Evolutionary conservation across 2,888 invertebrate species (phyloP).

Genomic region (Didymodactylos carnosus): DNA sequence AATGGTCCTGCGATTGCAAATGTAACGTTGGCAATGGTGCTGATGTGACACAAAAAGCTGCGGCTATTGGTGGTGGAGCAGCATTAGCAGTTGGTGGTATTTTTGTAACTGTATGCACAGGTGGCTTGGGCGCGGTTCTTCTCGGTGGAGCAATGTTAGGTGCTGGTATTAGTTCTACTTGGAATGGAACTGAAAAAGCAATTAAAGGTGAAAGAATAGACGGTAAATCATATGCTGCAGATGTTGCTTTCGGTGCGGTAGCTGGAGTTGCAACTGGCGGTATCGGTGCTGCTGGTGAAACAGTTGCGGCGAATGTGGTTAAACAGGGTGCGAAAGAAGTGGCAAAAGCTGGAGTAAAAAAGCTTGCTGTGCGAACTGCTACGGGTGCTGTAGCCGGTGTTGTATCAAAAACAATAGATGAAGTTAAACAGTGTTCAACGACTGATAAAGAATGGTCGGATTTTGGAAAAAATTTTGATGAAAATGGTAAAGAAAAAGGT

Average conservation of each 20-base stretch:
- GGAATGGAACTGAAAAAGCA: not conserved
- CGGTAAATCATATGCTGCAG: not conserved
- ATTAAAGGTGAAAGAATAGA: not conserved
- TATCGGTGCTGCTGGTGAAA: not conserved
- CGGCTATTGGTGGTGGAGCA: not conserved
- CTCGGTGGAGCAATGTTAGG: not conserved
- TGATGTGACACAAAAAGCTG: not conserved
- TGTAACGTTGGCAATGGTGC: not conserved
- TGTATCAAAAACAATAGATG: not conserved
- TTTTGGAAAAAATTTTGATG: not conserved
- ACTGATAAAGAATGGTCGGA: not conserved
- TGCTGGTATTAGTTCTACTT: not conserved
- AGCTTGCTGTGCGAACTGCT: not conserved
- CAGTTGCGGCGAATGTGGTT: not conserved
- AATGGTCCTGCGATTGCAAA: not conserved
- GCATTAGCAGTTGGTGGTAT: not conserved
- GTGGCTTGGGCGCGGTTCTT: not conserved
- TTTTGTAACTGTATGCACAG: not conserved
- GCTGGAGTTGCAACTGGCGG: not conserved
- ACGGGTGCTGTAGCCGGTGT: not conserved
- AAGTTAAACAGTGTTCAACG: not conserved
- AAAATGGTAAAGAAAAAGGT: not conserved
- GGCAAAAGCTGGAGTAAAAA: not conserved
- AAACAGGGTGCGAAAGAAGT: not conserved
- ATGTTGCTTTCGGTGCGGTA: not conserved